Base-by-base conservation (phyloP, 2,888 invertebrate species). In the Apocheima hispidaria region DNA sequence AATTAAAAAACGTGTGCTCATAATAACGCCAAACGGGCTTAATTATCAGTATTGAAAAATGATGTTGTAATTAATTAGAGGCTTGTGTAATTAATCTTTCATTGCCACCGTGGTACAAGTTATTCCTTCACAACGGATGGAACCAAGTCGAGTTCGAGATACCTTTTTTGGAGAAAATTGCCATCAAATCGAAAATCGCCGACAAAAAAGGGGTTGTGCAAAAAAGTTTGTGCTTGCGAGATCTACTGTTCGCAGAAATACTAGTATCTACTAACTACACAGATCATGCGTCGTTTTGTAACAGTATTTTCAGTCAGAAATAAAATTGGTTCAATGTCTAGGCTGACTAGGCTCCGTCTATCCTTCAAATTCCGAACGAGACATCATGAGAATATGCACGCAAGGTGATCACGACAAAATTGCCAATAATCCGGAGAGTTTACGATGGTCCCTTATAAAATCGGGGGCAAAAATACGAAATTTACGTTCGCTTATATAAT, bases 371-470 rank as follows among this genome's bases (percentile, higher is more conserved):
- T 48, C 40, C 48, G 26, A 59, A 48, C 30, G 35, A 41, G 59
- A 48, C 52, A 20, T 49, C 52, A 20, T 49, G 48, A 41, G 53
- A 59, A 28, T 55, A 55, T 66, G 63, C 59, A 59, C 63, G 57
- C 60, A 30, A 56, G 62, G 66, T 66, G 64, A 21, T 20, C 28
- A 44, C 41, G 57, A 55, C 50, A 54, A 59, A 63, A 72, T 74
- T 65, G 63, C 66, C 68, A 68, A 71, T 71, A 72, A 71, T 64
- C 58, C 51, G 33, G 52, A 43, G 68, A 72, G 71, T 72, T 74
- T 71, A 72, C 68, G 66, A 65, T 51, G 38, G 40, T 36, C 62
- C 53, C 46, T 51, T 62, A 61, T 46, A 63, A 61, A n/a, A 59
- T 53, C 35, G 40, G 54, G 49, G 52, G 49, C 57, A 60, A 65